These are phyloP conservation scores for Hemiscyllium ocellatum DNA, from an alignment of 2,113 vertebrate species.

Conservation along the genomic window DNA sequence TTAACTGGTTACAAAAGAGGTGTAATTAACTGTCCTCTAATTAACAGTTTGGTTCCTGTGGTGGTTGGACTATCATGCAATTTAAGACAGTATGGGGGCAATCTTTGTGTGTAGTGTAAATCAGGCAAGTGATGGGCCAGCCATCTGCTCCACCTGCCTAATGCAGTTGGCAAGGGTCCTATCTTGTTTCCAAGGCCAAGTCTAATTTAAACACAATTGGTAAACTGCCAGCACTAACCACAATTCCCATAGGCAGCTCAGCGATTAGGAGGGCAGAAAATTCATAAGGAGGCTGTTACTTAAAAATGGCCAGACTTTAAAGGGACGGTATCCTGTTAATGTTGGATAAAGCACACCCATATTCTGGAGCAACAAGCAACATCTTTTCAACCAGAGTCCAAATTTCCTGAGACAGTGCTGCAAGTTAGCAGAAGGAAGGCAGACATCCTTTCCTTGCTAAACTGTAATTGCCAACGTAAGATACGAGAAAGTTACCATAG, in stretches of 20 bases:
- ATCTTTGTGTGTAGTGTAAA: conserved; percentile 3
- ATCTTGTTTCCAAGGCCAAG: neutral
- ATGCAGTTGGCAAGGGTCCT: neutral
- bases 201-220: conserved; percentile 4
- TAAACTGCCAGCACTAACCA: neutral
- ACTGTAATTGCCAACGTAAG: too few species aligned
- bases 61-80: neutral
- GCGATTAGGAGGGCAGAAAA: neutral
- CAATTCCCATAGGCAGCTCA: neutral
- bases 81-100: conserved; percentile 24
- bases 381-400: neutral
- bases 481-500: too few species aligned
- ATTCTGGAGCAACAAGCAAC: neutral
- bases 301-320: neutral
- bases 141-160: conserved; percentile 23
- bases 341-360: neutral
- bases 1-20: conserved; percentile 9
- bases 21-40: conserved; percentile 14
- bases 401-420: neutral
- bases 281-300: neutral
- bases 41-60: conserved; percentile 28
- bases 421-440: neutral
- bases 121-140: conserved; percentile 4
- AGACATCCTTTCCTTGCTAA: neutral
- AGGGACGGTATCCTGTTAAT: neutral